These are phyloP conservation scores for Chionoecetes opilio DNA, from an alignment of 1,140 invertebrate species.

Conservation along the genomic window DNA sequence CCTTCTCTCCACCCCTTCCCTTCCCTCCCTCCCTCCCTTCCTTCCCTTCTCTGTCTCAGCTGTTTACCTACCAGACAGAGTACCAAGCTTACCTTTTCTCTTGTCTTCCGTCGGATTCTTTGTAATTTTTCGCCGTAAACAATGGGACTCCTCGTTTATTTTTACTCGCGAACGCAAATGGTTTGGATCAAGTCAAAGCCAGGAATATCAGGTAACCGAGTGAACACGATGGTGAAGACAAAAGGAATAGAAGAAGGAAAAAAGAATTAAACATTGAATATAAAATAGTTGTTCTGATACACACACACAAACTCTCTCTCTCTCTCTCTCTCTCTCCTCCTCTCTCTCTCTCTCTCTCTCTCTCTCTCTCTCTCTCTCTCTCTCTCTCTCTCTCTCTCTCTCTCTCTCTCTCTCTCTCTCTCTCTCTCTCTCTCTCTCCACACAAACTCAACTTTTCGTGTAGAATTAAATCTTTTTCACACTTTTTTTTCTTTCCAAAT, in stretches of 20 bases:
- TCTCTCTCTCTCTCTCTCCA: not conserved
- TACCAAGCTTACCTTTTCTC: not conserved
- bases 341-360: not conserved
- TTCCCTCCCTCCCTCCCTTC: not conserved
- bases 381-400: not conserved
- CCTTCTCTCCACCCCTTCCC: not conserved
- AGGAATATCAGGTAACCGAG: not conserved
- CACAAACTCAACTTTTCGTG: too few relatives aligned
- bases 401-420: not conserved
- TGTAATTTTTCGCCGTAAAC: constrained; percentile 7
- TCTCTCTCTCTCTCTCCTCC: too few relatives aligned
- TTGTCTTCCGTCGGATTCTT: not conserved
- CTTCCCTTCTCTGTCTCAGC: not conserved
- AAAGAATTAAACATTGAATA: too few relatives aligned
- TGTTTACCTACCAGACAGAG: not conserved
- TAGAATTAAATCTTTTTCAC: too few relatives aligned
- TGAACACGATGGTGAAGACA: not conserved
- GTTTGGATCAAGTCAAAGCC: not conserved
- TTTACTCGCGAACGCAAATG: not conserved
- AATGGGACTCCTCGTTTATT: not conserved
- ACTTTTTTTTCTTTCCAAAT: not conserved
- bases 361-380: not conserved
- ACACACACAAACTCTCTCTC: too few relatives aligned
- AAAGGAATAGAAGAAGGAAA: not conserved
- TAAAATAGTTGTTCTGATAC: too few relatives aligned